Evolutionary conservation across 2,888 invertebrate genomes (phyloP), one percentile per base, ranked within the genome.

Genomic region (Drosophila hawaiiensis): DNA sequence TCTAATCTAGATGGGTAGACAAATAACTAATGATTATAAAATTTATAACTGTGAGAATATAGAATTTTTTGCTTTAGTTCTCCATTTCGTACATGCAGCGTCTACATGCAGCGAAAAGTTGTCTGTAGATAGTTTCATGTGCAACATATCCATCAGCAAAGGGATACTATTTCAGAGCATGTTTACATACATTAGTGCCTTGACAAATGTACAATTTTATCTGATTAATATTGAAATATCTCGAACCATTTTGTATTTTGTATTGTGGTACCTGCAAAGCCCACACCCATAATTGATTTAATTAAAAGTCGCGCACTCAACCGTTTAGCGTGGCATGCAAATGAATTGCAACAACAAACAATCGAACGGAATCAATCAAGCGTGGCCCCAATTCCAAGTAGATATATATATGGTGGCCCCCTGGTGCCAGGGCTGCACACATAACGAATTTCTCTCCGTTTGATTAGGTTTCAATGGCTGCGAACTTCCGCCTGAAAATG

Each of bases 401-500:
- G 49, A 63, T 50, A 50, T 29, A 19, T 16, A 22, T 47, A 9
- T 16, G 28, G 49, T 14, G 19, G 4, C n/a, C 28, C 22, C 56
- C 47, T 47, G 10, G 29, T 37, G n/a, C 59, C 41, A 39, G 54
- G 35, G 39, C 25, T 60, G 25, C 62, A 31, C 22, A 22, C 56
- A 74, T 16, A 25, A 54, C 63, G 70, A 69, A 70, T 63, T 67
- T 35, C 59, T 59, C 66, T 58, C 35, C 68, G 87, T 78, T 83
- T 80, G 84, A 84, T 84, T 80, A 80, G 84, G 65, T 73, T 68
- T 56, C 70, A 53, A 62, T 63, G 70, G 69, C 56, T 53, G 68
- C 77, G 58, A 78, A 76, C 77, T 82, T 84, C 86, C 84, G 86
- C 64, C 67, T 55, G 76, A 80, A 86, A 82, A 83, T 82, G 81